phyloP scores from a whole-genome alignment of 2,797 vertebrate genomes.

The Sebastes oblongus region DNA sequence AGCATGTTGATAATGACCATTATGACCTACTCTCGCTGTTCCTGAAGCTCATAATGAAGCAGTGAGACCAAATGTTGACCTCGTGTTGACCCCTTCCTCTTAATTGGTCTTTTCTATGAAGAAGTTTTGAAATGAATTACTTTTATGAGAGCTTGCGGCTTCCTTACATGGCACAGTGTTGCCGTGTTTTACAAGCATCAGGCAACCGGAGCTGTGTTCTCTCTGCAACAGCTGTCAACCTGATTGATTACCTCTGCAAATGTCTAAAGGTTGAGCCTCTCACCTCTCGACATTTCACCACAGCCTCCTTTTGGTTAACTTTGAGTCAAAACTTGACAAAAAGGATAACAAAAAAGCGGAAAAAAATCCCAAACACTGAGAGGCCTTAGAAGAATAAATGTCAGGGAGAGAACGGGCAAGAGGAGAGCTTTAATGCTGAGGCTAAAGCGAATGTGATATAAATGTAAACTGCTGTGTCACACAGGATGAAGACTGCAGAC shows the following conservation, averaged over 20 bases:
- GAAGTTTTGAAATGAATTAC: slow-evolving; percentile 61
- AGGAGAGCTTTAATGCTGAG: slow-evolving; percentile 9
- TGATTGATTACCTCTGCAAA: slow-evolving; percentile 77
- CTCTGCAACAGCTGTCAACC: slow-evolving; percentile 47
- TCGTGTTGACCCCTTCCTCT: slow-evolving; percentile 25
- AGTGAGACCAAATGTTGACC: slow-evolving; percentile 7
- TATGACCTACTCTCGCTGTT: slow-evolving; percentile 18
- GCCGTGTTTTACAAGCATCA: slow-evolving; percentile 35
- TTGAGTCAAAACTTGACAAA: slow-evolving; percentile 60
- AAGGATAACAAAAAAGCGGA: slow-evolving; percentile 44
- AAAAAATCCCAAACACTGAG: slow-evolving; percentile 31
- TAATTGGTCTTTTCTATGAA: slow-evolving; percentile 57
- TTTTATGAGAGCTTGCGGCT: slow-evolving; percentile 6
- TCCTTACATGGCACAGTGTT: background rate
- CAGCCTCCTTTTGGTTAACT: slow-evolving; percentile 59
- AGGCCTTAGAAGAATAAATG: slow-evolving; percentile 66
- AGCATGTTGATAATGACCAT: slow-evolving; percentile 17
- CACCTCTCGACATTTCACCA: slow-evolving; percentile 72
- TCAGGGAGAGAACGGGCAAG: slow-evolving; percentile 36
- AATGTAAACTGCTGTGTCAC: slow-evolving; percentile 1
- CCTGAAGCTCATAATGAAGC: slow-evolving; percentile 23
- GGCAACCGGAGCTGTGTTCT: slow-evolving; percentile 12
- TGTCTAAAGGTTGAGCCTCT: slow-evolving; percentile 75
- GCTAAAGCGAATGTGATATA: background rate
- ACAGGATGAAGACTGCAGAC: background rate